phyloP scores from a whole-genome alignment of 23 tunicate genomes.

The Phallusia fumigata region DNA sequence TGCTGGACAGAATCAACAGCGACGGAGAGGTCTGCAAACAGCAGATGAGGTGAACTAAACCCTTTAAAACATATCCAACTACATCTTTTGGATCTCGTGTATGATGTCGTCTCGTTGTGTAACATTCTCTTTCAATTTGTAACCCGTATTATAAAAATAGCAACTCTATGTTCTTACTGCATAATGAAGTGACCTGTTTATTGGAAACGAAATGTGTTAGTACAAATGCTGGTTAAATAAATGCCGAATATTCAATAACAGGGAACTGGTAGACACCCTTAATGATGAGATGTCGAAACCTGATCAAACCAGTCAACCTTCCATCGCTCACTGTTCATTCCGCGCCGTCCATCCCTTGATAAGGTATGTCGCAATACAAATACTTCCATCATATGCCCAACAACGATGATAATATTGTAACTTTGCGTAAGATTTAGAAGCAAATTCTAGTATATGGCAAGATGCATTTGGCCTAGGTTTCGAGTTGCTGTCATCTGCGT shows the following conservation, averaged over 20 bases:
- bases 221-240: too few species aligned
- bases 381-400: too few species aligned
- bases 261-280: constrained; percentile 64
- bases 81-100: too few species aligned
- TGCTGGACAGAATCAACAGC: constrained; percentile 47
- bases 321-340: constrained; percentile 29
- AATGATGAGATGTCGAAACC: constrained; percentile 56
- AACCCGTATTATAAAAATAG: too few species aligned
- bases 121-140: background rate
- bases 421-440: background rate
- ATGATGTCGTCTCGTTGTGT: too few species aligned
- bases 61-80: too few species aligned
- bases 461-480: constrained; percentile 50
- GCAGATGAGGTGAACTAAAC: constrained; percentile 48
- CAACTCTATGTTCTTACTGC: background rate
- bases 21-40: constrained; percentile 62
- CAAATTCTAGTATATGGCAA: background rate
- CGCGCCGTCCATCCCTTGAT: constrained; percentile 69
- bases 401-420: too few species aligned
- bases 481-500: constrained; percentile 76
- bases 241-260: constrained; percentile 3
- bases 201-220: background rate
- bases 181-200: background rate
- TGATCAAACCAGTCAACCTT: background rate
- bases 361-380: constrained; percentile 26